Evolutionary conservation across 2,888 invertebrate genomes (phyloP), one percentile per base, ranked within the genome.

Genomic region (Capitulum mitella): DNA sequence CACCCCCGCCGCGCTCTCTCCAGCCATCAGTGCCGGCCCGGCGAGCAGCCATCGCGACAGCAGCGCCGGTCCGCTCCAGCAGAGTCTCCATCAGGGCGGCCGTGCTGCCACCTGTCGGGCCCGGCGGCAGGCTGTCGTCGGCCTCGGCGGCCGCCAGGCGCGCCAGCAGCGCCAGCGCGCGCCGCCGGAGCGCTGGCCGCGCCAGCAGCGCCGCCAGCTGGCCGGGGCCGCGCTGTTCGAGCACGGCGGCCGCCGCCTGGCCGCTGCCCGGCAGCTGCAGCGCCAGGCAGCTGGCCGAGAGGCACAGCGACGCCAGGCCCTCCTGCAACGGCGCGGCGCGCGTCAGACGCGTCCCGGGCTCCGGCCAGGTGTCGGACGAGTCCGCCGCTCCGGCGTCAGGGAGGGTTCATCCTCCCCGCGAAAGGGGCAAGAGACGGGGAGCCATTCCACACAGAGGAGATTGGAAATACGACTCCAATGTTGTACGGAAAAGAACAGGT

Each of bases 111-210:
- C 26, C 70, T 70, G 40, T 8, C 22, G 37, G 26, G 34, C 26
- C 22, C 10, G 37, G 37, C 70, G 16, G 70, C 37, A 8, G 22
- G 3, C 26, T 40, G 8, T 26, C 3, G 70, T 19, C 26, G 19
- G 70, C 22, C 70, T 70, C 70, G 37, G 70, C 70, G 70, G 70
- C 70, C 70, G 70, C 70, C 40, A 70, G 70, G 10, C 22, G 70
- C 26, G 40, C 26, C 37, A 40, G 37, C 70, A 70, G 70, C 26
- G 40, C 26, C 19, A 70, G 70, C 0, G 70, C 70, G 5, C 29
- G 70, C 10, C 70, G 70, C 26, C 70, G 70, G 10, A 70, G 70
- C 37, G 26, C 19, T 26, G 70, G 37, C 6, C 26, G 40, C 6
- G 26, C 10, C 22, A 70, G 37, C 70, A 70, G 37, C 37, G 40